Conservation (phyloP, 2,888 invertebrate genomes). For the Seira sanloemensis region DNA sequence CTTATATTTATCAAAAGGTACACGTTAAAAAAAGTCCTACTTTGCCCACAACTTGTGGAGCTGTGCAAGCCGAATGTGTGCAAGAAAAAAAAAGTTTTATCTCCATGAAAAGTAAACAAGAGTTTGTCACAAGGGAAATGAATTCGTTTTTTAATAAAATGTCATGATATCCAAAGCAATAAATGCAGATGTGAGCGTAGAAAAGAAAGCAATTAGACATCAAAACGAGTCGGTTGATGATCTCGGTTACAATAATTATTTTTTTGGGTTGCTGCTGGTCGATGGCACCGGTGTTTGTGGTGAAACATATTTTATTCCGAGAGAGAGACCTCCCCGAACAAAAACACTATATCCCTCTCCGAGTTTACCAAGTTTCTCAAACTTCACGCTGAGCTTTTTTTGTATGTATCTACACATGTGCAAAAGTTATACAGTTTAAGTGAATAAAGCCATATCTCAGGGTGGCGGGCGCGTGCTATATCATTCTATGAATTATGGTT, state of each 20-base stretch:
- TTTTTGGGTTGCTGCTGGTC: not conserved
- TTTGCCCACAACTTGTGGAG: constrained; percentile 18
- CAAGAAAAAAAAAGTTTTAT: no score
- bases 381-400: not conserved
- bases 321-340: not conserved
- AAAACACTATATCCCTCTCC: not conserved
- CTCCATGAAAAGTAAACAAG: not conserved
- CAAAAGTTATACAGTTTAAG: constrained; percentile 9
- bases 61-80: constrained; percentile 2
- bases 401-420: not conserved
- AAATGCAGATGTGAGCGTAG: not conserved
- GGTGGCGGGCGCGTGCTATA: constrained; percentile 21
- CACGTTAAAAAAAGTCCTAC: no score
- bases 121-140: not conserved
- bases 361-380: not conserved
- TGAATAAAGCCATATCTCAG: constrained; percentile 17
- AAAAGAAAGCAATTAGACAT: not conserved
- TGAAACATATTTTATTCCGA: not conserved
- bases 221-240: not conserved
- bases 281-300: constrained; percentile 17
- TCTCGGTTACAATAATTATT: constrained; percentile 11
- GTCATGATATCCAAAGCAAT: not conserved
- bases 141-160: constrained; percentile 3
- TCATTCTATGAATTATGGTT: constrained; percentile 46
- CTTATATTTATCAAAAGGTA: not conserved